A percentile compares a stretch with the other conserved stretches of the same genome.
Conservation (phyloP, 2,888 invertebrate species). For the Orthonychiurus folsomi region DNA sequence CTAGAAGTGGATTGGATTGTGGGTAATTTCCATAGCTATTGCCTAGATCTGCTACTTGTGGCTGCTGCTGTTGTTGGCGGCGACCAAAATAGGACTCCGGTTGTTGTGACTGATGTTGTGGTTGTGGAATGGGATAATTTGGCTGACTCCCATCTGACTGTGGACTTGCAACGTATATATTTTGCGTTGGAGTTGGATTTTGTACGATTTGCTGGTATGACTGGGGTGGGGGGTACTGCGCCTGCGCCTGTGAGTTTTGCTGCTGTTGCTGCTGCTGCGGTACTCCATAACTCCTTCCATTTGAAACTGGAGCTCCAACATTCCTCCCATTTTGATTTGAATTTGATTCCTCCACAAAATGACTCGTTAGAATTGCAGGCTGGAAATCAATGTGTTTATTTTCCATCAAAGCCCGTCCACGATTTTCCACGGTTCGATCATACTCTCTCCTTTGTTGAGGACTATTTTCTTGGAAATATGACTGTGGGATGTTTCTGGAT, state of each 20-base stretch:
- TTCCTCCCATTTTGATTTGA: neutral
- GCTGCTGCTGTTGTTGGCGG: constrained; percentile 13
- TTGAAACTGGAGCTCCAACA: neutral
- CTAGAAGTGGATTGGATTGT: neutral
- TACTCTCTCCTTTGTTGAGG: neutral
- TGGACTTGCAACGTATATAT: neutral
- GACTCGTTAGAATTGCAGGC: constrained; percentile 35
- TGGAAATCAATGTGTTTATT: constrained; percentile 30
- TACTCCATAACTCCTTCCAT: neutral
- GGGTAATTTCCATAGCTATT: neutral
- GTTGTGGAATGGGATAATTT: constrained; percentile 5
- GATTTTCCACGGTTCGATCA: neutral
- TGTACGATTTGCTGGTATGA: neutral
- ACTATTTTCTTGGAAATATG: neutral
- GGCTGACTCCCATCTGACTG: neutral
- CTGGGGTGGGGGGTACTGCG: neutral
- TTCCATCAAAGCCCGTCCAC: neutral
- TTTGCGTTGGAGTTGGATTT: neutral
- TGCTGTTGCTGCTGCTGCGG: constrained; percentile 5
- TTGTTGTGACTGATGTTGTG: constrained; percentile 8
- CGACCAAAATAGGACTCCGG: constrained; percentile 5
- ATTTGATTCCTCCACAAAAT: constrained; percentile 30
- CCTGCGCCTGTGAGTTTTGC: constrained; percentile 7
- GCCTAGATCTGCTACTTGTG: neutral
- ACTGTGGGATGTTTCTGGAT: too few relatives aligned